Evolutionary conservation across 2,113 vertebrate genomes (phyloP).

Genomic region (Stegastes partitus): DNA sequence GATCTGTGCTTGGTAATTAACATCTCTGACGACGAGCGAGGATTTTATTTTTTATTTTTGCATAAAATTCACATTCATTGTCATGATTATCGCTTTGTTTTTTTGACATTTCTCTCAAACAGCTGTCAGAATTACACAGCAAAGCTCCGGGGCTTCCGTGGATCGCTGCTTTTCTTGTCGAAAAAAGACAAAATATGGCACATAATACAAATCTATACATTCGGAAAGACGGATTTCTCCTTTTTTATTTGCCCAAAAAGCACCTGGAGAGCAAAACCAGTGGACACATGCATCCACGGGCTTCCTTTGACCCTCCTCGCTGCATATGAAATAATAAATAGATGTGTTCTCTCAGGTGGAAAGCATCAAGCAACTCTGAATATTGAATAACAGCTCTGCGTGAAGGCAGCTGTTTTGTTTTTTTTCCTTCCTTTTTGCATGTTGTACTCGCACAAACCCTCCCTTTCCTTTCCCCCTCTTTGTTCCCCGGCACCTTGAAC

Average conservation of each 20-base stretch:
- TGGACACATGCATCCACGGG: slow-evolving; percentile 11
- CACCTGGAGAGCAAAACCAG: not conserved
- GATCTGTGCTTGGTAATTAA: slow-evolving; percentile 44
- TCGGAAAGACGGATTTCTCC: not conserved
- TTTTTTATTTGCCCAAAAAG: not conserved
- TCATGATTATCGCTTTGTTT: slow-evolving; percentile 18
- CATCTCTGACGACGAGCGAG: slow-evolving; percentile 6
- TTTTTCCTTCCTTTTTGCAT: not conserved
- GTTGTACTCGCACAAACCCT: slow-evolving; percentile 15
- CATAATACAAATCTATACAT: slow-evolving; percentile 23
- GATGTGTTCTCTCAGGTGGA: slow-evolving; percentile 50
- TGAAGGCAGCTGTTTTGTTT: slow-evolving; percentile 47
- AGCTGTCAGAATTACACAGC: slow-evolving; percentile 42
- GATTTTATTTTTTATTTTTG: not conserved
- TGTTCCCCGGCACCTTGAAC: slow-evolving; percentile 26
- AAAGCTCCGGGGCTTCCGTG: slow-evolving; percentile 35
- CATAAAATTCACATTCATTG: not conserved
- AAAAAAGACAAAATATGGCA: slow-evolving; percentile 36
- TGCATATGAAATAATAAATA: slow-evolving; percentile 71
- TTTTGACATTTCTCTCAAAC: slow-evolving; percentile 32
- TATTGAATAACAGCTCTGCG: slow-evolving; percentile 56
- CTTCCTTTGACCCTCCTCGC: slow-evolving; percentile 36
- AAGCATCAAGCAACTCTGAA: slow-evolving; percentile 65
- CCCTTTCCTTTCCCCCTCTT: not conserved
- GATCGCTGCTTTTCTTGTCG: slow-evolving; percentile 34